These are phyloP conservation scores for Sturnus vulgaris DNA, from an alignment of 2,113 vertebrate genomes.

Conservation along the genomic window DNA sequence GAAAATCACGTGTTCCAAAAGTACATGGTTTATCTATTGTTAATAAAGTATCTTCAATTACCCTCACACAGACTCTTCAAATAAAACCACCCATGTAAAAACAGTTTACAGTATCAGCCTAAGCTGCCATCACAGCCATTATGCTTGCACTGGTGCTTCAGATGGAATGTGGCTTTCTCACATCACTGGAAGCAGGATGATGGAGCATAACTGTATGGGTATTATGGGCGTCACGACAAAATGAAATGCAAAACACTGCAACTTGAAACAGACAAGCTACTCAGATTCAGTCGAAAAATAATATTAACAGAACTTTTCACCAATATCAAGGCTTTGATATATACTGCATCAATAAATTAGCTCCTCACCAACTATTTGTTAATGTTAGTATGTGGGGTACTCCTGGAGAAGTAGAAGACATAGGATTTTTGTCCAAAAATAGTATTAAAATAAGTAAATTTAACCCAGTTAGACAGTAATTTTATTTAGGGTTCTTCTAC, in stretches of 20 bases:
- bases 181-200: constrained; percentile 60
- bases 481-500: background rate
- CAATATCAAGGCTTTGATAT: background rate
- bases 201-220: constrained; percentile 30
- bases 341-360: background rate
- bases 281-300: constrained; percentile 24
- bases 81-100: background rate
- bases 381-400: background rate
- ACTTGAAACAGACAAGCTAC: constrained; percentile 52
- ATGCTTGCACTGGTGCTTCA: constrained; percentile 35
- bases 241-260: constrained; percentile 58
- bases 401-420: background rate
- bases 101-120: background rate
- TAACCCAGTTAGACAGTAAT: background rate
- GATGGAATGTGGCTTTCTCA: constrained; percentile 60
- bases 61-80: constrained; percentile 4
- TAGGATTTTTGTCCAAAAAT: background rate
- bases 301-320: background rate
- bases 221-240: constrained; percentile 42
- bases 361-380: background rate
- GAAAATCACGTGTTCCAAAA: background rate
- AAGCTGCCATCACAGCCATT: constrained; percentile 23
- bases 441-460: background rate
- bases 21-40: background rate
- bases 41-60: background rate